Evolutionary conservation across 2,113 vertebrate species (phyloP), one percentile per base, ranked within the genome.

Genomic region (Podarcis cretensis): DNA sequence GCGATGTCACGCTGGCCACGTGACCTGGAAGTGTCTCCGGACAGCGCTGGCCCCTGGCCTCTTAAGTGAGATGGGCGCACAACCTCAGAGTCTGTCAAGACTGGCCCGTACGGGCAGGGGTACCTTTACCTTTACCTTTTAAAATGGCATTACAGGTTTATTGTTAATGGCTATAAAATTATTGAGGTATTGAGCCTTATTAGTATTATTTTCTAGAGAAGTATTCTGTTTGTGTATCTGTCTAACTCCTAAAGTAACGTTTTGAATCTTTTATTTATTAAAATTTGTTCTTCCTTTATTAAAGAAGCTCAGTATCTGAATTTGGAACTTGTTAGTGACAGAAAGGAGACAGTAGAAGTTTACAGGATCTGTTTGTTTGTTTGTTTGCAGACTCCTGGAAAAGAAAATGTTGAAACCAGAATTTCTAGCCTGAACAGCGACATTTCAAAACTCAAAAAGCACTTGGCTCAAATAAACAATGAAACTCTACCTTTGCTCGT

Each of bases 401-500:
- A 95, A 85, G 92, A 87, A 83, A 90, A 97, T 83, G 93, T 97
- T 1, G 94, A 96, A 78, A 91, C 95, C 37, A 95, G 96, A 84
- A 96, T 98, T 91, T 90, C 93, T 40, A 94, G 94, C 35, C 96
- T 98, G 79, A 97, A 79, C 85, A 95, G 91, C 87, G 97, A 98
- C 87, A 96, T 98, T 84, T 94, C 97, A 84, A 93, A 93, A 54
- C 93, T 98, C 85, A 97, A 98, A 95, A 95, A 95, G 21, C 97
- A 98, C 63, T 95, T 99, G 75, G 92, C 97, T 88, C 91, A 79
- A 65, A 93, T 98, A 85, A 97, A 97, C 86, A 94, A 92, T 2
- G 97, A 97, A 88, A 96, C 94, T 13, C 95, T 99, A 40, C 97
- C 97, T 76, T 95, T 94, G 6, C 87, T 97, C 40, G 93, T 99